Evolutionary conservation across 2,888 invertebrate species (phyloP), one percentile per base, ranked within the genome.

Genomic region (Iphiclides podalirius): DNA sequence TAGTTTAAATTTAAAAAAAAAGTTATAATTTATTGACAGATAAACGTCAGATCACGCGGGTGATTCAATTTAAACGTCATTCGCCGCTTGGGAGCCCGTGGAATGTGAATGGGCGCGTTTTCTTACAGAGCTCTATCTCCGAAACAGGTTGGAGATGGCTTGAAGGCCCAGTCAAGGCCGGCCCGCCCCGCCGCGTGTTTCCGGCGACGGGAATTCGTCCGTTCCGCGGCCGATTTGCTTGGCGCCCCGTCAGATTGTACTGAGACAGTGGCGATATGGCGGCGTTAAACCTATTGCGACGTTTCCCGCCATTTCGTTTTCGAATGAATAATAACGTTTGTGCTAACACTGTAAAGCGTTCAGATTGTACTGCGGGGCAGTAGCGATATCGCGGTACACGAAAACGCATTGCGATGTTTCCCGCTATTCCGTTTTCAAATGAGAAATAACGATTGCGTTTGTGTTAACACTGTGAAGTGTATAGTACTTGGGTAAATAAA

Each of bases 161-260:
- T 40, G 52, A 45, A 59, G 53, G 60, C 62, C 55, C 57, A 54
- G 48, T 54, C 61, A 63, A 63, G 63, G 63, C 48, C 61, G 58
- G 48, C 48, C n/a, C 42, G 57, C 49, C 50, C n/a, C n/a, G n/a
- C n/a, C n/a, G n/a, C n/a, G n/a, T n/a, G 54, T 58, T 63, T 63
- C 61, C 63, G 60, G 54, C 28, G 13, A 41, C 47, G 31, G 38
- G 12, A 16, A 28, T 37, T 20, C 33, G 37, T 34, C 33, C 31
- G 38, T 45, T 45, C 20, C 28, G 28, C 35, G 28, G 26, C 26
- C 42, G 35, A 45, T 33, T 39, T 34, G 20, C 36, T 43, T 23
- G 40, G 28, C 28, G 14, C 4, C 31, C 9, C 12, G n/a, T 2
- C n/a, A 9, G 28, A 6, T 9, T 31, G 3, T n/a, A n/a, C n/a